A percentile compares a stretch with the other conserved stretches of the same genome.
Evolutionary conservation across 2,888 invertebrate species (phyloP).

Genomic region (Chalcis sispes): DNA sequence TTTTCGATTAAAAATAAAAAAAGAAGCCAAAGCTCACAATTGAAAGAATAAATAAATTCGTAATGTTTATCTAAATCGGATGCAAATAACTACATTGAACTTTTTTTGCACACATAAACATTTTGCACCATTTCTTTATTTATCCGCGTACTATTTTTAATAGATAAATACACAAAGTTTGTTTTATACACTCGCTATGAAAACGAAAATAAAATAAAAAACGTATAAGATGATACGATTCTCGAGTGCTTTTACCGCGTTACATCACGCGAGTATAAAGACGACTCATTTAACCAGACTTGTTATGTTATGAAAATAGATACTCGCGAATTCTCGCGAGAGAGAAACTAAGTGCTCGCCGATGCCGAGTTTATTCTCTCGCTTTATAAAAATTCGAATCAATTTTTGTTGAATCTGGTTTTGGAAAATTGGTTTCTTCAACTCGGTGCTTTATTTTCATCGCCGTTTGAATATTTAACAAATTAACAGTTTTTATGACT

Average conservation of each 20-base stretch:
- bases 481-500: too few relatives aligned
- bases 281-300: constrained; percentile 33
- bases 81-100: neutral
- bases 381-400: neutral
- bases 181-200: neutral
- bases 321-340: constrained; percentile 24
- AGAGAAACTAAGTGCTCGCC: constrained; percentile 38
- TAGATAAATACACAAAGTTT: neutral
- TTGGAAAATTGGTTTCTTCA: too few relatives aligned
- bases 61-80: too few relatives aligned
- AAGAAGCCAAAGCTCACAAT: too few relatives aligned
- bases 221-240: neutral
- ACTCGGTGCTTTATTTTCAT: too few relatives aligned
- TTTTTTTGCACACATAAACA: too few relatives aligned
- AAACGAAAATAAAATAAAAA: neutral
- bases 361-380: neutral
- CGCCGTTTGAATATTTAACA: too few relatives aligned
- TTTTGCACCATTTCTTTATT: neutral
- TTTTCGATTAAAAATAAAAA: neutral
- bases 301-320: constrained; percentile 46
- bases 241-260: constrained; percentile 30
- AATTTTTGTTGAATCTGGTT: neutral
- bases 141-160: neutral
- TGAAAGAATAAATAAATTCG: too few relatives aligned
- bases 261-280: constrained; percentile 35